These are phyloP conservation scores for Struthidea cinerea DNA, from an alignment of 2,113 vertebrate species.

Conservation along the genomic window DNA sequence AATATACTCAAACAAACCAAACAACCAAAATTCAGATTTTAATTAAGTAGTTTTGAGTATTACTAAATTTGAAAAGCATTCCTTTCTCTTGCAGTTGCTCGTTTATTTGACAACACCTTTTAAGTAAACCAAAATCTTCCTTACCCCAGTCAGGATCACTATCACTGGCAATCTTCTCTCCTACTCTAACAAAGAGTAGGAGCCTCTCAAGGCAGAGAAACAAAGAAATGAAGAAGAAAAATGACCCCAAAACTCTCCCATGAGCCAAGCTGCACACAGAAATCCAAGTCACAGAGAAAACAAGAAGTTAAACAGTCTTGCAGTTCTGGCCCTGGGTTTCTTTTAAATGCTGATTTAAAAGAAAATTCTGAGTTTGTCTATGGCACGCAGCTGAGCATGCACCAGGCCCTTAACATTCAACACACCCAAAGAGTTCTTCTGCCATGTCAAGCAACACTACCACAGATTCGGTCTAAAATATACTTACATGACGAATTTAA, in stretches of 20 bases:
- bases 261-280: rapidly evolving
- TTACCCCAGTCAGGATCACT: background rate
- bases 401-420: background rate
- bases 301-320: background rate
- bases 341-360: background rate
- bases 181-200: background rate
- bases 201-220: background rate
- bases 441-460: background rate
- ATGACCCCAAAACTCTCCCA: background rate
- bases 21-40: background rate
- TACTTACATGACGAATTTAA: background rate
- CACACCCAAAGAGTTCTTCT: background rate
- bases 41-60: background rate
- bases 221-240: too few relatives aligned
- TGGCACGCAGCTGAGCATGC: background rate
- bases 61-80: background rate
- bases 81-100: background rate
- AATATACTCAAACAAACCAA: background rate
- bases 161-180: background rate
- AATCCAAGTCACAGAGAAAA: background rate
- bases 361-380: background rate
- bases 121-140: background rate
- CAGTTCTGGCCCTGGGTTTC: background rate
- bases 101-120: background rate
- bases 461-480: background rate